These are phyloP conservation scores for Leptinotarsa tumamoca DNA, from an alignment of 2,888 invertebrate genomes.

Conservation along the genomic window DNA sequence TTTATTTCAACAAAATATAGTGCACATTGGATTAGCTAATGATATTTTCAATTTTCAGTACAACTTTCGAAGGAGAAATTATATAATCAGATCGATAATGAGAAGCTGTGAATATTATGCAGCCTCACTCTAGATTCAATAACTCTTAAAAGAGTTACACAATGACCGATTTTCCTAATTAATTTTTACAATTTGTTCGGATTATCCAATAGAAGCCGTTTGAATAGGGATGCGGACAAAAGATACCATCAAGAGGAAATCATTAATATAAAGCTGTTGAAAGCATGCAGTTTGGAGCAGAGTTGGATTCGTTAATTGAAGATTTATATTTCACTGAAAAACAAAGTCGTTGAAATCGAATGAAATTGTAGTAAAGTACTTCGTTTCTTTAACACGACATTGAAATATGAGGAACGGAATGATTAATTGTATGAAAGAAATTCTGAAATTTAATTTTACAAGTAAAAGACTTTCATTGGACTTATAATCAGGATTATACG, in stretches of 20 bases:
- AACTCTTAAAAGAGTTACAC: not conserved
- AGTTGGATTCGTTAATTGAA: constrained; percentile 20
- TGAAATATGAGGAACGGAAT: constrained; percentile 3
- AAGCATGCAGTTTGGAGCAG: constrained; percentile 15
- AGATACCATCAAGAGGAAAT: constrained; percentile 12
- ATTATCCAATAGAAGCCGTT: constrained; percentile 2
- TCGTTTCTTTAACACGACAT: constrained; percentile 7
- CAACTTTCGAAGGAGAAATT: too few species aligned
- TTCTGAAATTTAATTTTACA: not conserved
- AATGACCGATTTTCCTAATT: constrained; percentile 3
- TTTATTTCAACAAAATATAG: too few species aligned
- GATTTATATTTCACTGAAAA: constrained; percentile 15
- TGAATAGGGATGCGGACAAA: constrained; percentile 10
- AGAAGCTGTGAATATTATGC: not conserved
- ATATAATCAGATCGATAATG: too few species aligned
- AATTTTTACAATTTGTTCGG: constrained; percentile 6
- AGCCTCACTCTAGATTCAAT: not conserved
- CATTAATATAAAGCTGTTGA: constrained; percentile 16
- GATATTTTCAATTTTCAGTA: too few species aligned
- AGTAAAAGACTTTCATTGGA: not conserved
- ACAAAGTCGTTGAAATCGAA: constrained; percentile 19
- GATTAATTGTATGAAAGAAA: not conserved
- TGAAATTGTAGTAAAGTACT: constrained; percentile 12
- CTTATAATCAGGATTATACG: not conserved
- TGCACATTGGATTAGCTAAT: too few species aligned